Evolutionary conservation across 2,888 invertebrate genomes (phyloP).

Genomic region (Fabriciana adippe): DNA sequence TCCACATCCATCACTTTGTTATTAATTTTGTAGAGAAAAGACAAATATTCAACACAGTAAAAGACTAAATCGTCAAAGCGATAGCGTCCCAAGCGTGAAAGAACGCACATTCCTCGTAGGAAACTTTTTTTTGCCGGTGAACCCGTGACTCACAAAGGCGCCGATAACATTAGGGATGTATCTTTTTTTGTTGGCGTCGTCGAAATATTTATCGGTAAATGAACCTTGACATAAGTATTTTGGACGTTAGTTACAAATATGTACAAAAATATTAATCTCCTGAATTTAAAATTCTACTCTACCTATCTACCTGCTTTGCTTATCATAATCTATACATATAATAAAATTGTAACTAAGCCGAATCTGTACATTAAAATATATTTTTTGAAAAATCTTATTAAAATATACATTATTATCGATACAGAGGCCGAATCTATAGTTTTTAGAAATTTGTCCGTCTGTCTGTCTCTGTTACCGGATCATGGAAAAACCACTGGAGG

Average conservation of each 20-base stretch:
- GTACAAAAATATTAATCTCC: no score
- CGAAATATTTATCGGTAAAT: constrained; percentile 11
- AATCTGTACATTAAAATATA: no score
- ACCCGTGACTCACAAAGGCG: constrained; percentile 64
- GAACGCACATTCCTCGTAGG: constrained; percentile 64
- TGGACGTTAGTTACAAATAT: neutral
- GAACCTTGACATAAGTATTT: constrained; percentile 17
- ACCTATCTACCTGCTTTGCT: no score
- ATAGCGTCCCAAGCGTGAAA: constrained; percentile 57
- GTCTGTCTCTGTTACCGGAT: no score
- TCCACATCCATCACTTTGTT: neutral
- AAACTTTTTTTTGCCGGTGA: constrained; percentile 47
- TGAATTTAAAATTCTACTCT: no score
- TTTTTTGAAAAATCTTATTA: no score
- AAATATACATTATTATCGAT: no score
- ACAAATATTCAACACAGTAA: constrained; percentile 11
- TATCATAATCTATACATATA: no score
- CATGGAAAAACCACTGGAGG: no score
- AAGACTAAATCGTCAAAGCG: constrained; percentile 28
- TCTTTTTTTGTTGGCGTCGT: constrained; percentile 23
- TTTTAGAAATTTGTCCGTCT: no score
- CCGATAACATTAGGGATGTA: constrained; percentile 59
- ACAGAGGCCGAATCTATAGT: no score
- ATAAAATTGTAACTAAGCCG: no score
- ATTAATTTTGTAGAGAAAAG: constrained; percentile 10